Evolutionary conservation across 1,140 invertebrate species (phyloP), one percentile per base, ranked within the genome.

Genomic region (Caerostris darwini): DNA sequence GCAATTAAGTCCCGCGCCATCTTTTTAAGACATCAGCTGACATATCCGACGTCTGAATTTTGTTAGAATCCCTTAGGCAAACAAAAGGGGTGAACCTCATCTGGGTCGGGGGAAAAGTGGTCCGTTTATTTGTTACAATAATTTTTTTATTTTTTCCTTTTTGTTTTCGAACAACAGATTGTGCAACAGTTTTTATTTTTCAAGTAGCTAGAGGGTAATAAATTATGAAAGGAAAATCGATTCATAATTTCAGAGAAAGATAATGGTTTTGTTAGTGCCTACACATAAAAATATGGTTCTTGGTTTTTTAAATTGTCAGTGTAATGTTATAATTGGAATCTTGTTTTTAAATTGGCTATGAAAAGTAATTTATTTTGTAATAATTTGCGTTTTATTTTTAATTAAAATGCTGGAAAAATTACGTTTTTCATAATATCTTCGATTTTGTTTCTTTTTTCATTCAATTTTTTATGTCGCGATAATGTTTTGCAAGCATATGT

Each of bases 191-290:
- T 57, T 85, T 56, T 58, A 7, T 7, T 57, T 17, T 7, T 56
- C 7, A 57, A 17, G 8, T 56, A 14, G 54, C 82, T 7, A 2
- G 5, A 34, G 82, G 82, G 82, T 57, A 85, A 85, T 85, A 85
- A 85, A 85, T 85, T 85, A 85, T 85, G 82, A 57, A 85, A 58
- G 82, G 82, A 85, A 83, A 56, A 85, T 85, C 82, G 56, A 85
- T 85, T 85, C 54, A 85, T 85, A 58, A 85, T 85, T 85, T n/a
- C 3, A 34, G 7, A 34, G 7, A 57, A 8, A n/a, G 34, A 77
- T 50, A 10, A 50, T 56, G 10, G 82, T 83, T 83, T 17, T 83
- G 14, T 12, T n/a, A 5, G 17, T 64, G 61, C 61, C 17, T 64
- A 14, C 61, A 19, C 14, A 6, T 50, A 5, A 5, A 7, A 53